phyloP scores from a whole-genome alignment of 2,113 vertebrate species.

The Megaleporinus macrocephalus region DNA sequence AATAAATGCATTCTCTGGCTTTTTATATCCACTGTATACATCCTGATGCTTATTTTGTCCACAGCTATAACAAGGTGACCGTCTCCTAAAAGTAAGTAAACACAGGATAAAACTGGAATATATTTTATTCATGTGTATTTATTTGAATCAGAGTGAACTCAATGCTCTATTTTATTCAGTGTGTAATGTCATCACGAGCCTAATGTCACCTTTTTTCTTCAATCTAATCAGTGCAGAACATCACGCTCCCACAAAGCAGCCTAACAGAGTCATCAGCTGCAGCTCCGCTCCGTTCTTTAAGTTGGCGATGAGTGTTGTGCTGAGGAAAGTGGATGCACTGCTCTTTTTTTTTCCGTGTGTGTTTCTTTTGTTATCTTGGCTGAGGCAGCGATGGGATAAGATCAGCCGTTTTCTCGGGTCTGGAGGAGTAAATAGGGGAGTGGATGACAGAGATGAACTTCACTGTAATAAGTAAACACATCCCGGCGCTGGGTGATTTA shows the following conservation, averaged over 20 bases:
- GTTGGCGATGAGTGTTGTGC: slow-evolving; percentile 13
- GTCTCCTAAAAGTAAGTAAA: too few species aligned
- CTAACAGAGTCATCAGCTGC: neutral
- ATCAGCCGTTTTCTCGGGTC: slow-evolving; percentile 51
- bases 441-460: slow-evolving; percentile 69
- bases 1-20: too few species aligned
- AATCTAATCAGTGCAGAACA: neutral
- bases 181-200: too few species aligned
- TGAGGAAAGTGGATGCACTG: neutral
- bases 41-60: too few species aligned
- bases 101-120: too few species aligned
- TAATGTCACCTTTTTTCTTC: too few species aligned
- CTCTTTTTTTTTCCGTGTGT: too few species aligned
- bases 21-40: too few species aligned
- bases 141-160: too few species aligned
- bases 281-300: neutral
- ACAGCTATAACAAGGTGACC: too few species aligned
- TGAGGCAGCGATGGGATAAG: slow-evolving; percentile 44
- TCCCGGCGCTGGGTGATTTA: slow-evolving; percentile 76
- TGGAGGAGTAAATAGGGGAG: slow-evolving; percentile 66
- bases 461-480: slow-evolving; percentile 78
- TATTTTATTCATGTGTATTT: too few species aligned
- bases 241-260: neutral
- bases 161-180: too few species aligned
- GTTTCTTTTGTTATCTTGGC: slow-evolving; percentile 44